Conservation (phyloP, 1,140 invertebrate species). For the Nylanderia fulva region DNA sequence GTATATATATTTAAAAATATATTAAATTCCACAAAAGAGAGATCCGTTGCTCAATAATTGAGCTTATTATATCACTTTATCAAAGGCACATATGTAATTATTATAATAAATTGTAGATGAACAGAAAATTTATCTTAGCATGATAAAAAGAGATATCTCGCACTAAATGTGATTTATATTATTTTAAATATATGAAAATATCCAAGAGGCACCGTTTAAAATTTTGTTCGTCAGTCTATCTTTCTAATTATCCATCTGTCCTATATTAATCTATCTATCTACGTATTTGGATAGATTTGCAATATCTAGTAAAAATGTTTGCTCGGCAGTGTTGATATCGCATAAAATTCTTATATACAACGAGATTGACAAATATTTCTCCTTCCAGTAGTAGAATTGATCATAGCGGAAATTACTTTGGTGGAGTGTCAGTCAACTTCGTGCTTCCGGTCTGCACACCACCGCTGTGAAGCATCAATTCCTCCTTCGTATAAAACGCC, state of each 20-base stretch:
- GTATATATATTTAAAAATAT: slow-evolving; percentile 42
- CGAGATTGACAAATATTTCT: slow-evolving; percentile 7
- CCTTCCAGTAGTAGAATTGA: not conserved
- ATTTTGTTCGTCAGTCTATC: not conserved
- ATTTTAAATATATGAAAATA: slow-evolving; percentile 23
- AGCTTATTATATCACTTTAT: slow-evolving; percentile 28
- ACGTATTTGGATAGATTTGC: not conserved
- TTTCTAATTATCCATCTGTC: too few species aligned
- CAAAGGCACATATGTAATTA: slow-evolving; percentile 41
- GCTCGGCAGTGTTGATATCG: slow-evolving; percentile 40
- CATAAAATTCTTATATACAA: slow-evolving; percentile 3
- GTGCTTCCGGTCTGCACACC: slow-evolving; percentile 81
- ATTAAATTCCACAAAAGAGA: slow-evolving; percentile 20
- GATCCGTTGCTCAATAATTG: slow-evolving; percentile 43
- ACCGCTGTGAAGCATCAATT: slow-evolving; percentile 79
- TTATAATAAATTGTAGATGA: not conserved
- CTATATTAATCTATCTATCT: not conserved
- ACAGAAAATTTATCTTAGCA: not conserved
- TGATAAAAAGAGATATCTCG: slow-evolving; percentile 30
- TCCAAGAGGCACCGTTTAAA: slow-evolving; percentile 27
- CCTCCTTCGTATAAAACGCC: slow-evolving; percentile 78
- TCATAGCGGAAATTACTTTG: slow-evolving; percentile 67
- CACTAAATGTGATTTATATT: not conserved
- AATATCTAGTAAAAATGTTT: slow-evolving; percentile 1
- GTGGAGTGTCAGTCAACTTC: slow-evolving; percentile 80